phyloP scores from a whole-genome alignment of 2,888 invertebrate species.

The Adela reaumurella region DNA sequence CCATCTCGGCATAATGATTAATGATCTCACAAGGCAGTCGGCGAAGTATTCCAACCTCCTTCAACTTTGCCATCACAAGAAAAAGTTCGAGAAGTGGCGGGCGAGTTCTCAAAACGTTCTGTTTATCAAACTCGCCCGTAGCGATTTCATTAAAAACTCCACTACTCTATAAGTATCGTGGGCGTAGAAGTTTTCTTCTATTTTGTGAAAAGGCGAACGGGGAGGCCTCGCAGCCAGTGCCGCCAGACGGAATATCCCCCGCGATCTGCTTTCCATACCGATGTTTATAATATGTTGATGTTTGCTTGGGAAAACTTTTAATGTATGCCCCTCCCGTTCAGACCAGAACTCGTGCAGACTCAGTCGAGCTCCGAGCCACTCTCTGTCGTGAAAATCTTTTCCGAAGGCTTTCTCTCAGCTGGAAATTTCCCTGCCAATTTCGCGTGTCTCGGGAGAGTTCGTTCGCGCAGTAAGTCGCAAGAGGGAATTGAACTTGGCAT shows the following conservation, averaged over 20 bases:
- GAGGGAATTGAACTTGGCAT: conserved; percentile 34
- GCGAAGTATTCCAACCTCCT: no score
- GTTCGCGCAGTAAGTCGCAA: conserved; percentile 12
- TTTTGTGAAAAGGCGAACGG: background rate
- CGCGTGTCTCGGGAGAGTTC: background rate
- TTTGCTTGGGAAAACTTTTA: conserved; percentile 43
- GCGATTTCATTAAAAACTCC: background rate
- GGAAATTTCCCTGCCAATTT: no score
- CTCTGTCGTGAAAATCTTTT: no score
- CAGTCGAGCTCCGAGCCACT: no score
- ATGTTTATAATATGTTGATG: conserved; percentile 29
- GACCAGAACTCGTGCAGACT: no score
- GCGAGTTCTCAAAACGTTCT: background rate
- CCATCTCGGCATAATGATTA: no score
- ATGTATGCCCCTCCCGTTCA: conserved; percentile 29
- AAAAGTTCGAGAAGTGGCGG: no score
- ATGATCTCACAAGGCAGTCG: no score
- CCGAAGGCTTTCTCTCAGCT: no score
- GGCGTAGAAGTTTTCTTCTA: background rate
- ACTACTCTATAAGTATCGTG: background rate
- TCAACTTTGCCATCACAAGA: no score
- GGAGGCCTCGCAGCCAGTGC: background rate
- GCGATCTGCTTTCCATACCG: background rate
- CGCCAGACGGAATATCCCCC: background rate
- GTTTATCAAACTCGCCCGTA: background rate